phyloP scores from a whole-genome alignment of 2,888 invertebrate genomes.

The Rhagium mordax region DNA sequence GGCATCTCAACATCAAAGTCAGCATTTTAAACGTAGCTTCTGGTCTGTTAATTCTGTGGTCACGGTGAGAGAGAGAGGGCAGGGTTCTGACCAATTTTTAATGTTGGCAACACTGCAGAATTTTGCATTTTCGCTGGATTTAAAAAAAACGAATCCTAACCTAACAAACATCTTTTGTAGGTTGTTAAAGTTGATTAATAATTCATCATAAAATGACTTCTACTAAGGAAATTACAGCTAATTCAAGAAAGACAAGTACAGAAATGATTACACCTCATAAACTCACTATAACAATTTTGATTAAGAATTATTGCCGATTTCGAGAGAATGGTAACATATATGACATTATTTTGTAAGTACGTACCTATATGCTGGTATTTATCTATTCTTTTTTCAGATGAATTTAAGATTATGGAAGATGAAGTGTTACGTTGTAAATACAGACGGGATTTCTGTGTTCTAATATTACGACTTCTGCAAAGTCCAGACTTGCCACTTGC shows the following conservation, averaged over 20 bases:
- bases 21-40: too few relatives aligned
- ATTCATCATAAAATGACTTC: constrained; percentile 26
- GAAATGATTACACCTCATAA: constrained; percentile 81
- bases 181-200: not conserved
- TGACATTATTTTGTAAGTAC: constrained; percentile 16
- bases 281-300: constrained; percentile 83
- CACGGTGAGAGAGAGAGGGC: too few relatives aligned
- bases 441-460: constrained; percentile 85
- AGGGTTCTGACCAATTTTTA: too few relatives aligned
- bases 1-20: too few relatives aligned
- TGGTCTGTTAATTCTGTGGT: too few relatives aligned
- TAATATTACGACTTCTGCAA: constrained; percentile 86
- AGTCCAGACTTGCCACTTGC: constrained; percentile 84
- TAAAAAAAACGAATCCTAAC: not conserved
- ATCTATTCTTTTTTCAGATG: constrained; percentile 70
- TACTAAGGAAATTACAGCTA: constrained; percentile 42
- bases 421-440: constrained; percentile 74
- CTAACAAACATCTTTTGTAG: not conserved
- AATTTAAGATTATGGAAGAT: constrained; percentile 68
- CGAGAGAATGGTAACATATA: constrained; percentile 70
- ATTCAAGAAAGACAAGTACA: constrained; percentile 40
- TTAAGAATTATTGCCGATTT: constrained; percentile 82
- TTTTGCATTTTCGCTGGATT: not conserved
- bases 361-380: not conserved
- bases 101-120: too few relatives aligned